Percentiles rank a stretch among this genome's conserved stretches.
Evolutionary conservation across 2,797 vertebrate species (phyloP).

Genomic region (Lepus townsendii): DNA sequence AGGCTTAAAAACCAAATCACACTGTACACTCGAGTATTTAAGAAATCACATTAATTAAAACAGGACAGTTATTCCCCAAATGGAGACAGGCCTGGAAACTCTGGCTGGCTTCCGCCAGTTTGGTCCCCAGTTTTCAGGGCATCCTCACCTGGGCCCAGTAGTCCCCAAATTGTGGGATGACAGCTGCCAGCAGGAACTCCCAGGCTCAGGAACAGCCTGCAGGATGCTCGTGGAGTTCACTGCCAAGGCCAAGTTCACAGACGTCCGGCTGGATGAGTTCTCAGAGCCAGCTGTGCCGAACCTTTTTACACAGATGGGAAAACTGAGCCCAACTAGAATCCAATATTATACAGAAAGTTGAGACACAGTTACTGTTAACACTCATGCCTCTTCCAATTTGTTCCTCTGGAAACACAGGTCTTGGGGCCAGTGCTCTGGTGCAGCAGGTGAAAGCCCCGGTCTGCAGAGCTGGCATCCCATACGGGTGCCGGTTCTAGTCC

Average conservation of each 20-base stretch:
- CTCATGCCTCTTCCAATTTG: background rate
- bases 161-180: background rate
- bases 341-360: background rate
- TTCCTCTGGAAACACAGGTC: background rate
- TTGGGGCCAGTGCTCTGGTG: too few relatives aligned
- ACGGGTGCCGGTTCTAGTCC: too few relatives aligned
- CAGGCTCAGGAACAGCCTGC: background rate
- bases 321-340: too few relatives aligned
- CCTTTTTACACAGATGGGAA: background rate
- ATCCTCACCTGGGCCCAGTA: background rate
- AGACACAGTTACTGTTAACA: background rate
- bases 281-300: background rate
- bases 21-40: background rate
- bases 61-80: conserved; percentile 17
- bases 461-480: too few relatives aligned
- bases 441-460: too few relatives aligned
- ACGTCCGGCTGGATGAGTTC: background rate
- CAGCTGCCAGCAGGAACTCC: background rate
- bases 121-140: background rate
- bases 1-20: conserved; percentile 15
- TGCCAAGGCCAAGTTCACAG: background rate
- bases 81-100: background rate
- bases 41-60: conserved; percentile 38
- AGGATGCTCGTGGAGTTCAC: background rate
- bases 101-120: background rate